Conservation (phyloP, 2,113 vertebrate species). For the Megaleporinus macrocephalus region DNA sequence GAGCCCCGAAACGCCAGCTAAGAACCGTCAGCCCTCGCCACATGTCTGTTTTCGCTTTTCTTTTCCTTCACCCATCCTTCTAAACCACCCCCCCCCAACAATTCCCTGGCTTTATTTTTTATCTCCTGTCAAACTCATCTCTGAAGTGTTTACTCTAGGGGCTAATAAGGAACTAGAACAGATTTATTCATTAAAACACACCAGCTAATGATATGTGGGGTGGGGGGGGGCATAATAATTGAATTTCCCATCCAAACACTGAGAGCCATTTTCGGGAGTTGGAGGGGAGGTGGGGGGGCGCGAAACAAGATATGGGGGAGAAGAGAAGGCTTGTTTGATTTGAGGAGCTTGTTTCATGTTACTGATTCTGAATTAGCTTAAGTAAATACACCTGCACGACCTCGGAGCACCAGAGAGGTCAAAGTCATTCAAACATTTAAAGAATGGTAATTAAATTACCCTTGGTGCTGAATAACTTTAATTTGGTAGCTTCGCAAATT, state of each 20-base stretch:
- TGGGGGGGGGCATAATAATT: constrained; percentile 71
- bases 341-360: constrained; percentile 75
- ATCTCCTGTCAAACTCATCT: constrained; percentile 65
- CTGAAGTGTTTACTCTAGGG: constrained; percentile 65
- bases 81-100: constrained; percentile 34
- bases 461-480: constrained; percentile 82
- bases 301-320: constrained; percentile 66
- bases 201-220: constrained; percentile 69
- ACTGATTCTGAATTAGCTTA: constrained; percentile 80
- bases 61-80: constrained; percentile 58
- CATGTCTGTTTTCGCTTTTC: constrained; percentile 58
- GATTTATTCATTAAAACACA: constrained; percentile 65
- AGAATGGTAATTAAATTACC: constrained; percentile 86
- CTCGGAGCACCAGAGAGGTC: constrained; percentile 75
- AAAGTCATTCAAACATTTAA: constrained; percentile 88
- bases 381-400: constrained; percentile 84
- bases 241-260: constrained; percentile 73
- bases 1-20: constrained; percentile 56
- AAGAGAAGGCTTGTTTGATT: constrained; percentile 68
- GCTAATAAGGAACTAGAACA: constrained; percentile 63
- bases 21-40: constrained; percentile 68
- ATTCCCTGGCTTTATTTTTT: constrained; percentile 34
- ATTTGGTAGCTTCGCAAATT: constrained; percentile 83
- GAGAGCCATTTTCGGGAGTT: constrained; percentile 58
- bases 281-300: background rate